Conservation (phyloP, 2,888 invertebrate genomes). For the Acleris cristana region DNA sequence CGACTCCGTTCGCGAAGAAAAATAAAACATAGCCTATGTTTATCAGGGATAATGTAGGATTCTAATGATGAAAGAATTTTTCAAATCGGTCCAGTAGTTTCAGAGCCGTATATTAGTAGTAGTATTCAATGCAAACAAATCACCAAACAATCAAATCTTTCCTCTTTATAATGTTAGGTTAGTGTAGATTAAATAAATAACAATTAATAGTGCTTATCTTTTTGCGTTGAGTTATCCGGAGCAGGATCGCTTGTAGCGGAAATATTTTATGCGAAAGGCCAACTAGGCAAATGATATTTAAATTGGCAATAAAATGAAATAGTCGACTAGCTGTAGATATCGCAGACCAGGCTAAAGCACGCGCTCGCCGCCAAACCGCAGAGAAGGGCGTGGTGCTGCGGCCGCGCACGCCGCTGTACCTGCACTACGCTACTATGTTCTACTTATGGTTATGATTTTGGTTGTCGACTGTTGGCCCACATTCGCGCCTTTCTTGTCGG, state of each 20-base stretch:
- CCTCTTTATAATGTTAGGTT: no score
- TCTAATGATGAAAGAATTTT: no score
- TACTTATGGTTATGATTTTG: slow-evolving; percentile 51
- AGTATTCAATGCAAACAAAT: no score
- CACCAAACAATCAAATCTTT: no score
- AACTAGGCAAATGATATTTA: slow-evolving; percentile 2
- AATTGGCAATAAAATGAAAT: background rate
- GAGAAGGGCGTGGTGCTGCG: slow-evolving; percentile 33
- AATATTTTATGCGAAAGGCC: background rate
- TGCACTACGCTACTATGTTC: slow-evolving; percentile 30
- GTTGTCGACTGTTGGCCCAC: slow-evolving; percentile 57
- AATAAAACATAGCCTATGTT: no score
- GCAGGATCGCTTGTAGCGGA: background rate
- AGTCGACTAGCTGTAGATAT: slow-evolving; percentile 6
- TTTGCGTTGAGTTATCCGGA: background rate
- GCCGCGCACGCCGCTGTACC: slow-evolving; percentile 2
- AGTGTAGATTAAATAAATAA: no score
- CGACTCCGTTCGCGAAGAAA: no score
- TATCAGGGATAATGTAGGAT: no score
- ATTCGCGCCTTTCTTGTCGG: slow-evolving; percentile 56
- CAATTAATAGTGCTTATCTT: no score
- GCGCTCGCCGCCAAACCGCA: slow-evolving; percentile 32
- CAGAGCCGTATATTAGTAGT: no score
- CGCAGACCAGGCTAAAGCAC: slow-evolving; percentile 8
- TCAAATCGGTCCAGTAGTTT: no score